These are phyloP conservation scores for Drosophila arizonae DNA, from an alignment of 1,140 invertebrate species.

Conservation along the genomic window DNA sequence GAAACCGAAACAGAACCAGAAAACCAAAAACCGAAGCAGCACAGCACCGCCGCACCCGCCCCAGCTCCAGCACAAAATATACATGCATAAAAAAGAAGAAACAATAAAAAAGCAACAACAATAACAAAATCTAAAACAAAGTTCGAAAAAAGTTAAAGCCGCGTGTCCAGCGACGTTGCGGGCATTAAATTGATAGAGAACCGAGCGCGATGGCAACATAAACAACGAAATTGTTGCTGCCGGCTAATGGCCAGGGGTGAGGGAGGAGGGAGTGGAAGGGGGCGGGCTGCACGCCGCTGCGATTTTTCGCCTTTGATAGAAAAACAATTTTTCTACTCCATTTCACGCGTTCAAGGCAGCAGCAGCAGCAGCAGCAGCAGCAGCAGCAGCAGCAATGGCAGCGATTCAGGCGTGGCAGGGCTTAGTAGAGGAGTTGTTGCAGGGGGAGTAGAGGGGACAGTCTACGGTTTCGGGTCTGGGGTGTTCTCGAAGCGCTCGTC, in stretches of 20 bases:
- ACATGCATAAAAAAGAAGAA: background rate
- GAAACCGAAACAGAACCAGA: conserved; percentile 15
- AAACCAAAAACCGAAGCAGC: conserved; percentile 46
- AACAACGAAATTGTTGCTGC: conserved; percentile 51
- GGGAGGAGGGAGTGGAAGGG: no score
- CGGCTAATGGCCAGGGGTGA: conserved; percentile 30
- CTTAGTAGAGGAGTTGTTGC: conserved; percentile 21
- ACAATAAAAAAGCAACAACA: conserved; percentile 3
- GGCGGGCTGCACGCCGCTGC: conserved; percentile 32
- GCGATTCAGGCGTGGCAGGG: conserved; percentile 17
- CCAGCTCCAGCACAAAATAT: no score
- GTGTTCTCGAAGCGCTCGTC: conserved; percentile 50
- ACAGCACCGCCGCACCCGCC: no score
- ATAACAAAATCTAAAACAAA: conserved; percentile 8
- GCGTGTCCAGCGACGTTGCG: conserved; percentile 64
- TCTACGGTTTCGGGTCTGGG: background rate
- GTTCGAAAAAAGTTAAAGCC: conserved; percentile 67
- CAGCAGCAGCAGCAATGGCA: conserved; percentile 6
- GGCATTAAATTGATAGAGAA: conserved; percentile 72
- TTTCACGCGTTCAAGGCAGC: conserved; percentile 78
- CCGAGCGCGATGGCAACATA: conserved; percentile 12
- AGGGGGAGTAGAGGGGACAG: background rate
- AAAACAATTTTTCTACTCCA: conserved; percentile 81
- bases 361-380: background rate
- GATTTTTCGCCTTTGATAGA: conserved; percentile 79